Conservation (phyloP, 2,797 vertebrate genomes). For the Myotis findleyi region DNA sequence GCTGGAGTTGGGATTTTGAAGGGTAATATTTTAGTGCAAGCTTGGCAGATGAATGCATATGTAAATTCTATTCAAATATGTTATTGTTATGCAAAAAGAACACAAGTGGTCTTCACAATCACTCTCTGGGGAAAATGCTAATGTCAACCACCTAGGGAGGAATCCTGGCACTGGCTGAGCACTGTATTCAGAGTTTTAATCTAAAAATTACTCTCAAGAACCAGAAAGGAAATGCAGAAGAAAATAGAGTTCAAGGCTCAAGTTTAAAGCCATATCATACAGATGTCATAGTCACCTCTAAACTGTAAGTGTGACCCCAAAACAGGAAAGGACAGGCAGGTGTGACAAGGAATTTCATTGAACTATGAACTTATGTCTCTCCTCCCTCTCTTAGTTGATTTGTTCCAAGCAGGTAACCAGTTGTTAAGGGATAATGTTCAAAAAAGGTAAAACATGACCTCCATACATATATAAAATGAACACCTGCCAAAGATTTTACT, state of each 20-base stretch:
- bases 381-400: neutral
- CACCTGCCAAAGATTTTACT: constrained; percentile 36
- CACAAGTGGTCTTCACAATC: constrained; percentile 40
- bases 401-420: constrained; percentile 48
- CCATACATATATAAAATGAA: constrained; percentile 43
- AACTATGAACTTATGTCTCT: neutral
- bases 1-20: constrained; percentile 67
- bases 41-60: constrained; percentile 58
- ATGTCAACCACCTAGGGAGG: constrained; percentile 1
- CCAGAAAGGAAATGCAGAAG: neutral
- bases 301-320: neutral
- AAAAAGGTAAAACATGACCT: constrained; percentile 30
- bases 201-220: neutral
- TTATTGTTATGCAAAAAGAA: constrained; percentile 65
- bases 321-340: neutral
- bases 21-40: constrained; percentile 70
- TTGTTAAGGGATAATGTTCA: constrained; percentile 45
- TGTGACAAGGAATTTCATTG: neutral
- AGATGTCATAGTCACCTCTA: neutral
- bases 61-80: constrained; percentile 57
- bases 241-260: neutral
- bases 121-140: constrained; percentile 46
- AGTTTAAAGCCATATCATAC: neutral
- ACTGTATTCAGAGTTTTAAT: constrained; percentile 13
- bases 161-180: neutral